Conservation (phyloP, 2,888 invertebrate species). For the Encarsia formosa region DNA sequence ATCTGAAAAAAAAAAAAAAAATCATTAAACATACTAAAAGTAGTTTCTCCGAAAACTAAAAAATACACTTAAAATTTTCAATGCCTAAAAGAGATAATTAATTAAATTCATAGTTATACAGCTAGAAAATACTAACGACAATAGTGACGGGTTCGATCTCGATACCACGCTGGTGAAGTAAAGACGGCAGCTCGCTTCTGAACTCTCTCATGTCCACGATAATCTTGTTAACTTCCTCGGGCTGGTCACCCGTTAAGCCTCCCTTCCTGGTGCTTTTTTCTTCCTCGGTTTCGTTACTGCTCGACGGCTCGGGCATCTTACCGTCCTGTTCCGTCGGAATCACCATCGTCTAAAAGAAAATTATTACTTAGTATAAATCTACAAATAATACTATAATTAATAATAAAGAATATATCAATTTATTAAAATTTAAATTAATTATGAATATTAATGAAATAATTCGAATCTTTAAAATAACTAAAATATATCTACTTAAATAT, state of each 20-base stretch:
- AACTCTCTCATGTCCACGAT: slow-evolving; percentile 98
- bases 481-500: too few relatives aligned
- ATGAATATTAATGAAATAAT: too few relatives aligned
- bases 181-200: slow-evolving; percentile 89
- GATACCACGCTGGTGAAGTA: slow-evolving; percentile 89
- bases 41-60: too few relatives aligned
- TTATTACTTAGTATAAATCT: neutral
- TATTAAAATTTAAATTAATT: neutral
- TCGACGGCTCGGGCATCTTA: slow-evolving; percentile 55
- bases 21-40: too few relatives aligned
- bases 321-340: slow-evolving; percentile 86
- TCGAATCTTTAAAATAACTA: neutral
- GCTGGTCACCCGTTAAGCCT: slow-evolving; percentile 48
- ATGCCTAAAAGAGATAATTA: neutral
- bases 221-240: slow-evolving; percentile 49
- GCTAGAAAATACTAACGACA: slow-evolving; percentile 55
- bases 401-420: slow-evolving; percentile 9
- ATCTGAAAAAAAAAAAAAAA: slow-evolving; percentile 56
- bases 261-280: slow-evolving; percentile 63
- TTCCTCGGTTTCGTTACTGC: slow-evolving; percentile 34
- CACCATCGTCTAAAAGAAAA: slow-evolving; percentile 68
- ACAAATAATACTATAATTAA: slow-evolving; percentile 6
- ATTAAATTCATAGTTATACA: too few relatives aligned
- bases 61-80: neutral
- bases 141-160: slow-evolving; percentile 88